phyloP scores from a whole-genome alignment of 2,113 vertebrate species.

The Salvelinus sp. region DNA sequence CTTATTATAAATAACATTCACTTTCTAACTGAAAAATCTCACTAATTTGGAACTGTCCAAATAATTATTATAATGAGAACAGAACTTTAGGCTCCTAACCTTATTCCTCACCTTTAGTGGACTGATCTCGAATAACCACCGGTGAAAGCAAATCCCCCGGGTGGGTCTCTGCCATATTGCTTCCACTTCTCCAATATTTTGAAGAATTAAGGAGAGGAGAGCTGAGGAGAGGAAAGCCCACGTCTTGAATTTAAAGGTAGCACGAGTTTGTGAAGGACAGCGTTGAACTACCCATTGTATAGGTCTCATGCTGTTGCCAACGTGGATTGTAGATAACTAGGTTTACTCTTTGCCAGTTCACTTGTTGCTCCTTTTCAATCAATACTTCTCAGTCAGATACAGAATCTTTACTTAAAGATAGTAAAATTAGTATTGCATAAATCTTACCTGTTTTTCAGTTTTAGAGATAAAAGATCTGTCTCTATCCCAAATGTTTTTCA shows the following conservation, averaged over 20 bases:
- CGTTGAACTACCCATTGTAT: not conserved
- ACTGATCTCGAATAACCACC: too few species aligned
- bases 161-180: too few species aligned
- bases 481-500: not conserved
- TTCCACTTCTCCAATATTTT: too few species aligned
- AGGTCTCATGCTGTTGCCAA: not conserved
- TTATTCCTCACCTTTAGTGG: too few species aligned
- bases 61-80: too few species aligned
- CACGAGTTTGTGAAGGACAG: not conserved
- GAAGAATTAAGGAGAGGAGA: too few species aligned
- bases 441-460: not conserved
- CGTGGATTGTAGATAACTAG: not conserved
- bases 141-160: too few species aligned
- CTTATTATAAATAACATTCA: too few species aligned
- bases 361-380: not conserved
- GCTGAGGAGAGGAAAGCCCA: too few species aligned
- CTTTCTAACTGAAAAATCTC: too few species aligned
- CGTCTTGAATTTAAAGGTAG: not conserved
- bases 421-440: not conserved
- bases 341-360: not conserved
- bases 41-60: too few species aligned
- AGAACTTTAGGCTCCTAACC: too few species aligned
- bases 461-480: not conserved
- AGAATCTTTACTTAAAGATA: not conserved
- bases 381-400: not conserved